phyloP scores from a whole-genome alignment of 2,888 invertebrate species.

The Octonoba sinensis region DNA sequence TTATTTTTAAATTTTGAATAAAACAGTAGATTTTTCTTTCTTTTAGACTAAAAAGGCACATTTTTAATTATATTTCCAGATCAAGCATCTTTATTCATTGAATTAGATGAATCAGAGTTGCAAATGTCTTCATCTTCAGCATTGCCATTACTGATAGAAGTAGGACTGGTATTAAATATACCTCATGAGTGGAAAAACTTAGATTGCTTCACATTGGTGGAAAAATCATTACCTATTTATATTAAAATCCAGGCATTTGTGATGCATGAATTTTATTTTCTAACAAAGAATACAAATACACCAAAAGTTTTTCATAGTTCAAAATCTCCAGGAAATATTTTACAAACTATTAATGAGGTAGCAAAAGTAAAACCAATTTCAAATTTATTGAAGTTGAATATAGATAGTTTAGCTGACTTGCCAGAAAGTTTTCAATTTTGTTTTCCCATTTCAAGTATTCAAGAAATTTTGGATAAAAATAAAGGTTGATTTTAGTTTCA shows the following conservation, averaged over 20 bases:
- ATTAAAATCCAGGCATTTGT: conserved; percentile 15
- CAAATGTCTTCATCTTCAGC: not conserved
- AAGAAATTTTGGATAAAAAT: not conserved
- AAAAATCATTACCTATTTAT: conserved; percentile 27
- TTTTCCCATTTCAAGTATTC: conserved; percentile 1
- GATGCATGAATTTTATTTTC: conserved; percentile 35
- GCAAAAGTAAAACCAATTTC: conserved; percentile 14
- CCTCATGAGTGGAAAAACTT: conserved; percentile 13
- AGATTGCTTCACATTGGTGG: conserved; percentile 14
- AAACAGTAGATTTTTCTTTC: not conserved
- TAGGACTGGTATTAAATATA: conserved; percentile 34
- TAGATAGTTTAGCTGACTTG: not conserved
- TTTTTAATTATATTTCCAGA: not conserved
- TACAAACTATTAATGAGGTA: not conserved
- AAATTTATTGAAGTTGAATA: not conserved
- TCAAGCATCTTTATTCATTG: conserved; percentile 14
- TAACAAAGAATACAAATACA: no score
- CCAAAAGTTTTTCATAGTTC: no score
- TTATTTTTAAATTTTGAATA: no score
- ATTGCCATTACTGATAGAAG: conserved; percentile 39
- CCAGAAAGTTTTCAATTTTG: conserved; percentile 9
- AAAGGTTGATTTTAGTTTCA: not conserved
- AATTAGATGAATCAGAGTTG: conserved; percentile 16
- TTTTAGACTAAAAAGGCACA: not conserved
- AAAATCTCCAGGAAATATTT: not conserved